Conservation (phyloP, 2,888 invertebrate genomes). For the Phengaris arion region DNA sequence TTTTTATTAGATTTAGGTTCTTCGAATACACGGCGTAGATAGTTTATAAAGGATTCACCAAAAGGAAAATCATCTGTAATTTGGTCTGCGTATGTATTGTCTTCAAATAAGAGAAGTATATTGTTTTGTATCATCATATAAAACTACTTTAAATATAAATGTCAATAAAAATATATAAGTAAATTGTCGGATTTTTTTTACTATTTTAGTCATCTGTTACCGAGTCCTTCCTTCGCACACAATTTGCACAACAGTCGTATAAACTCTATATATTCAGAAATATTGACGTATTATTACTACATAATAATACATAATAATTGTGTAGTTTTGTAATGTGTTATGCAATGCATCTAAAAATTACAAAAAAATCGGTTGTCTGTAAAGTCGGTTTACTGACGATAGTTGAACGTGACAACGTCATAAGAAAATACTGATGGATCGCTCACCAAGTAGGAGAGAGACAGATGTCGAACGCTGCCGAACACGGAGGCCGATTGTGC, state of each 20-base stretch:
- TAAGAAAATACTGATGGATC: too few relatives aligned
- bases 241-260: background rate
- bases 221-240: background rate
- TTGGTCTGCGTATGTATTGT: constrained; percentile 35
- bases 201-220: background rate
- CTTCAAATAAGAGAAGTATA: constrained; percentile 41
- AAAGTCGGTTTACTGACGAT: too few relatives aligned
- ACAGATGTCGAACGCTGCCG: too few relatives aligned
- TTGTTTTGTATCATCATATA: constrained; percentile 56
- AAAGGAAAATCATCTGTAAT: constrained; percentile 31
- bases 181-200: background rate
- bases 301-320: too few relatives aligned
- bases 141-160: constrained; percentile 61
- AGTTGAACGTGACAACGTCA: too few relatives aligned
- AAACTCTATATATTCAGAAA: too few relatives aligned
- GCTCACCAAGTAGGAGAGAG: too few relatives aligned
- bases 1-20: constrained; percentile 37
- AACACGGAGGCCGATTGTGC: too few relatives aligned
- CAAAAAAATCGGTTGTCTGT: too few relatives aligned
- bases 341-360: too few relatives aligned
- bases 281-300: too few relatives aligned
- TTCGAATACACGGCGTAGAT: constrained; percentile 31
- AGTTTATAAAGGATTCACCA: constrained; percentile 33
- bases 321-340: too few relatives aligned
- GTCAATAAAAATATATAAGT: constrained; percentile 58